Evolutionary conservation across 2,888 invertebrate genomes (phyloP).

Genomic region (Trichopria drosophilae): DNA sequence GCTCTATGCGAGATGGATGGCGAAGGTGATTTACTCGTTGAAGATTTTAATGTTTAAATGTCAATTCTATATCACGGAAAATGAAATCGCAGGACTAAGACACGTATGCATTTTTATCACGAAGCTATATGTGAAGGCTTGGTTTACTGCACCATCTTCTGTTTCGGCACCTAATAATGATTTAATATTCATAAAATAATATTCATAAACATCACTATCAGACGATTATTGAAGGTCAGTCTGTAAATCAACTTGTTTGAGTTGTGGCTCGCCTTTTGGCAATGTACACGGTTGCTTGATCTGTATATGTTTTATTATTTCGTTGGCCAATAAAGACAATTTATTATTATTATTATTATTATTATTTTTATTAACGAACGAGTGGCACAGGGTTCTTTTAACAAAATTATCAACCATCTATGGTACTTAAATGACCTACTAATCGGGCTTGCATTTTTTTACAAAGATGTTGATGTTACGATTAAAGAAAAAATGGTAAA

Average conservation of each 20-base stretch:
- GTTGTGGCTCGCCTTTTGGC: too few species aligned
- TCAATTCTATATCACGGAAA: conserved; percentile 10
- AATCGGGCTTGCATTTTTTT: conserved; percentile 7
- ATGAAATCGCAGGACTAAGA: conserved; percentile 6
- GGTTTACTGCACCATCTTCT: too few species aligned
- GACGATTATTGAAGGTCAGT: too few species aligned
- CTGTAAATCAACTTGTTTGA: too few species aligned
- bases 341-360: too few species aligned
- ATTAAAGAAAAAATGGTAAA: conserved; percentile 6
- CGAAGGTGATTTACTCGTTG: conserved; percentile 12
- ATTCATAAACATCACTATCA: conserved; percentile 1
- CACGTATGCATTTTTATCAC: conserved; percentile 14
- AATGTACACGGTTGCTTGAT: too few species aligned
- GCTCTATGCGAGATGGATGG: conserved; percentile 17
- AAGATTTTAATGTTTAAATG: conserved; percentile 13
- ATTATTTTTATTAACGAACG: conserved; percentile 1
- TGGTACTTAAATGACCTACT: too few species aligned
- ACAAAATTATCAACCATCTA: too few species aligned
- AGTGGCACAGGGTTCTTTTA: conserved; percentile 3
- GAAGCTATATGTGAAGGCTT: too few species aligned
- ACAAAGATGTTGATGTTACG: conserved; percentile 1
- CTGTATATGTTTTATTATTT: too few species aligned
- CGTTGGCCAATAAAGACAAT: too few species aligned
- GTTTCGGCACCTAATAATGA: conserved; percentile 5
- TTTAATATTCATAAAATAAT: conserved; percentile 1